Evolutionary conservation across 64 coral and sea anemone species (phyloP), one percentile per base, ranked within the genome.

Genomic region (Pocillopora verrucosa): DNA sequence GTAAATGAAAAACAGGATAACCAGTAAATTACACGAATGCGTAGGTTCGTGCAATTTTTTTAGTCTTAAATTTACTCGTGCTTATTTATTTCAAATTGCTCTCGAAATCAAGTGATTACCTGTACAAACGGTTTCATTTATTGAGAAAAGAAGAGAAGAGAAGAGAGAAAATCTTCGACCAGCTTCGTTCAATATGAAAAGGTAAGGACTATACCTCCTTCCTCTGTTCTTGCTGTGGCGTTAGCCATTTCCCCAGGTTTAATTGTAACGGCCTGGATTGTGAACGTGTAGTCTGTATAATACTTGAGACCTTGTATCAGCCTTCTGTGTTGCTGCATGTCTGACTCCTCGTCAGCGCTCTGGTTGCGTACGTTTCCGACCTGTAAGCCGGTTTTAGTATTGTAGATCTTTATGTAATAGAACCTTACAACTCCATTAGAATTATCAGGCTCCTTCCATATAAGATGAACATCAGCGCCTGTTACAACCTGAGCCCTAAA

Each of bases 341-440:
- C 35, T 12, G 34, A 20, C 45, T 16, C 0, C 57, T 25, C 16
- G 3, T 16, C 5, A n/a, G 17, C 61, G 14, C 35, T 59, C 45
- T 15, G 15, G 1, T 74, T 60, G 36, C 75, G 16, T 1, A 36
- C 7, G 19, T 68, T 73, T 22, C n/a, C 20, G 19, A 83, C 72
- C 56, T 77, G 38, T 30, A 20, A 13, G 5, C 80, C 58, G 0
- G 80, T 65, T 19, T n/a, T 74, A 14, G 73, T 85, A 34, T 85
- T 73, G 5, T 41, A 91, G 16, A 34, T 75, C 34, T 11, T 91
- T 19, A 91, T 85, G 17, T 38, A 16, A 34, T 91, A 91, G 20
- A 26, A 63, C 16, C 89, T 74, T 10, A 91, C 17, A 34, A 76
- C 77, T 10, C 89, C 89, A 51, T 91, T 91, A 58, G 57, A 56